Evolutionary conservation across 1,140 invertebrate genomes (phyloP), one percentile per base, ranked within the genome.

Genomic region (Episyrphus balteatus): DNA sequence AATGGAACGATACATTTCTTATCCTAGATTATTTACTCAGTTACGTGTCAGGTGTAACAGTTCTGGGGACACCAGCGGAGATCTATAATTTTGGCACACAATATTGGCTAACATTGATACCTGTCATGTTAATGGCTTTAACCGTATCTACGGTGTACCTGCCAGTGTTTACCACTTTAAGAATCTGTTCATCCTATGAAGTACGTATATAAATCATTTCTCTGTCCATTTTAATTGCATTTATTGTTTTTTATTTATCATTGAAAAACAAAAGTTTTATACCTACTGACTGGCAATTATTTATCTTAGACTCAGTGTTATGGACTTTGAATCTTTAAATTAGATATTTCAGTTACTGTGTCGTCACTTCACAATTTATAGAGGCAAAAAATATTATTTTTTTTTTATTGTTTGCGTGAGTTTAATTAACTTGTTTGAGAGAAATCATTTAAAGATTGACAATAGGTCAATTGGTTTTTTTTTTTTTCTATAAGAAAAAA

Each of bases 11-110:
- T 44, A 21, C 43, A 50, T 46, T 47, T 31, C 40, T 51, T 50
- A 55, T 52, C 13, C 31, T 51, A 31, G 37, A 41, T 46, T 32
- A 47, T 51, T 49, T 34, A 19, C 45, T 58, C 57, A 87, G 83
- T 58, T 91, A 92, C 64, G 83, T 92, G 63, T 92, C 88, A 1
- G 88, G 88, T 42, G 85, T 93, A 31, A 91, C 89, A 9, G 79
- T 95, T 48, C 72, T 94, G 13, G 91, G 89, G 12, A 88, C 84
- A 10, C 88, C 89, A 5, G 80, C 87, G 0, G 89, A 93, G 71
- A 84, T 90, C 52, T 92, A 92, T 62, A 83, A 83, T 67, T 88
- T 79, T 64, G 88, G 88, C 3, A 84, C 83, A 1, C 82, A 88
- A 59, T 89, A 89, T 65, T 84, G 80, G 78, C 68, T 87, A 51